Percentiles rank a stretch among this genome's conserved stretches.
phyloP scores from a whole-genome alignment of 2,113 vertebrate genomes.

The Pyxicephalus adspersus region DNA sequence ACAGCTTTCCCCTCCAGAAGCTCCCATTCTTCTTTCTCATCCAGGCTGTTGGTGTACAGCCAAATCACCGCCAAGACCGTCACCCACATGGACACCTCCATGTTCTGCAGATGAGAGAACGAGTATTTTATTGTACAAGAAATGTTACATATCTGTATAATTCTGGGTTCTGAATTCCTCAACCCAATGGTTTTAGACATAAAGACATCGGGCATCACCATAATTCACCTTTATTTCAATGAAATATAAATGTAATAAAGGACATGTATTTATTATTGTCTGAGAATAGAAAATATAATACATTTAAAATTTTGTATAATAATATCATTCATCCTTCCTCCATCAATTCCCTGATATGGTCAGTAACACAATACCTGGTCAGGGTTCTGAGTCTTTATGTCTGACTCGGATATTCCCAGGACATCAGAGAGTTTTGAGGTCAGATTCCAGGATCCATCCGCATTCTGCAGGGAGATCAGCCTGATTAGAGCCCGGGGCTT shows the following conservation, averaged over 20 bases:
- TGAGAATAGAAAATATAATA: too few species aligned
- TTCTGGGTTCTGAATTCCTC: slow-evolving; percentile 56
- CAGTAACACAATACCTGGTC: too few species aligned
- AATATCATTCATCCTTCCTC: too few species aligned
- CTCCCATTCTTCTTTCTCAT: slow-evolving; percentile 69
- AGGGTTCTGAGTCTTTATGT: slow-evolving; percentile 49
- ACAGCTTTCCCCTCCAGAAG: too few species aligned
- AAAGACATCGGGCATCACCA: too few species aligned
- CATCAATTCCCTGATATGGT: too few species aligned
- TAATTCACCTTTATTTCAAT: too few species aligned
- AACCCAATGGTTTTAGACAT: too few species aligned
- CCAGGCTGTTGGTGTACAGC: slow-evolving; percentile 71
- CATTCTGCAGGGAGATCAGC: slow-evolving; percentile 76
- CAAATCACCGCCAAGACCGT: slow-evolving; percentile 80
- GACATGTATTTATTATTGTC: too few species aligned
- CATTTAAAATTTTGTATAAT: too few species aligned
- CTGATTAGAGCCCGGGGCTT: slow-evolving; percentile 62
- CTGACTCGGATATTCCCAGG: slow-evolving; percentile 64
- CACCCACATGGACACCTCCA: slow-evolving; percentile 72
- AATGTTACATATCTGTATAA: slow-evolving; percentile 55
- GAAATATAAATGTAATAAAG: too few species aligned
- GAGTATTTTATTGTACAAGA: background rate
- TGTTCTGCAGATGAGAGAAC: slow-evolving; percentile 19
- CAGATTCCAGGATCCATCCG: slow-evolving; percentile 75
- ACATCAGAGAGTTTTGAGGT: slow-evolving; percentile 63